Base-by-base conservation (phyloP, 2,888 invertebrate species). In the Ochropleura plecta region DNA sequence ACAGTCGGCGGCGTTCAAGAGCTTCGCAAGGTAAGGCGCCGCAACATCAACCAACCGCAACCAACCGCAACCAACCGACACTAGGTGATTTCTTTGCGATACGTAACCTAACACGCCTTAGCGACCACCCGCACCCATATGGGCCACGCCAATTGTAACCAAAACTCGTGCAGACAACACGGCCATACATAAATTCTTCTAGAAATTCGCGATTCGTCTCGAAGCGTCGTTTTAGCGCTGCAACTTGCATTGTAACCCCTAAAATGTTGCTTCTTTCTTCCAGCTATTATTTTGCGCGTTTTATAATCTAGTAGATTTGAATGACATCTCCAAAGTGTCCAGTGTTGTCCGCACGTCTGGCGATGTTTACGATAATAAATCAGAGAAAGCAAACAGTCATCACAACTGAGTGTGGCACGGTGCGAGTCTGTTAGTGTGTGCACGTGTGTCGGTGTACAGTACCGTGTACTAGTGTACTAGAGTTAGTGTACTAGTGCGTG, bases 1-100 rank as follows among this genome's bases (percentile, higher is more conserved):
- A 91, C 99, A 99, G 97, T 99, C 99, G 93, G 99, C 99, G 95
- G 99, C 99, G 95, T 99, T 99, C 97, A 99, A 99, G 97, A 99
- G 99, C 97, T 99, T 99, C 98, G 99, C 99, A 97, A 99, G 99
- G 99, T 99, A 98, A 98, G 98, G 96, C 92, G 95, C 93, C 89
- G 92, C 92, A 89, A 89, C 88, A 89, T 88, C 93, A 91, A 92
- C 91, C 92, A 90, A 92, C 91, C 90, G 92, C 92, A 91, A 93
- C 92, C 94, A 92, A 95, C 94, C 95, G 94, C 92, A 92, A 94
- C 93, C 95, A 93, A 95, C 93, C 95, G 95, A 95, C 95, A 95
- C 95, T 96, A 96, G 96, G 96, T 96, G 96, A 96, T 95, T 96
- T 95, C 94, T 96, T 96, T 96, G 96, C 96, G 95, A 95, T 96